Percentiles rank a stretch among this genome's conserved stretches.
Conservation (phyloP, 2,888 invertebrate species). For the Cephus rjabovi region DNA sequence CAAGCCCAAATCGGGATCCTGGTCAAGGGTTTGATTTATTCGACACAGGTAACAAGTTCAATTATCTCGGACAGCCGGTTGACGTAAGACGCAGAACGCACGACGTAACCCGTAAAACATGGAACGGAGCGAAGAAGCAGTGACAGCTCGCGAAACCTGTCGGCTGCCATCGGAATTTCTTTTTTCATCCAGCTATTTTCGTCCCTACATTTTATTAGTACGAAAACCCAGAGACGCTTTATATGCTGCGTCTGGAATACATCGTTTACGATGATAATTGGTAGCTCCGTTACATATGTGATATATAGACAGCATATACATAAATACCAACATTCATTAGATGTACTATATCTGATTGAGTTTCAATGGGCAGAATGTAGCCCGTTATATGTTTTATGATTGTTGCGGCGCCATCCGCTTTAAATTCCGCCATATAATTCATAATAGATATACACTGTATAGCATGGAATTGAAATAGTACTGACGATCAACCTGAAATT, state of each 20-base stretch:
- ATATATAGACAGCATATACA: neutral
- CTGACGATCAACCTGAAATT: neutral
- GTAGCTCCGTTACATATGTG: constrained; percentile 18
- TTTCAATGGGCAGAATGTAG: constrained; percentile 8
- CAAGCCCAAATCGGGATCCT: neutral
- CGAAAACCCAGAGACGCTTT: constrained; percentile 22
- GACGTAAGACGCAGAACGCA: constrained; percentile 28
- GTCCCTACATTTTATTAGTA: constrained; percentile 15
- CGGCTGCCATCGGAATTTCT: constrained; percentile 2
- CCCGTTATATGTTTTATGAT: constrained; percentile 25
- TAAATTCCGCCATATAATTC: neutral
- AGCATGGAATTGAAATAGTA: neutral
- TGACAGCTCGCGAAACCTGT: constrained; percentile 12
- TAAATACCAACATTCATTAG: neutral
- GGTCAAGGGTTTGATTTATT: constrained; percentile 40
- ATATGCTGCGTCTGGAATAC: constrained; percentile 26
- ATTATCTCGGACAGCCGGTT: constrained; percentile 43
- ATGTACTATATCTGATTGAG: neutral
- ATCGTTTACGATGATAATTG: constrained; percentile 35
- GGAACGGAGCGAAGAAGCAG: constrained; percentile 10
- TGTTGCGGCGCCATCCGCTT: constrained; percentile 22
- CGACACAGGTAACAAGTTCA: constrained; percentile 45
- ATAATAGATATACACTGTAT: neutral
- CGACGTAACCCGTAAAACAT: constrained; percentile 37
- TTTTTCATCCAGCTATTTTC: constrained; percentile 1